Percentiles rank a stretch among this genome's conserved stretches.
Conservation (phyloP, 2,888 invertebrate species). For the Metellina segmentata region DNA sequence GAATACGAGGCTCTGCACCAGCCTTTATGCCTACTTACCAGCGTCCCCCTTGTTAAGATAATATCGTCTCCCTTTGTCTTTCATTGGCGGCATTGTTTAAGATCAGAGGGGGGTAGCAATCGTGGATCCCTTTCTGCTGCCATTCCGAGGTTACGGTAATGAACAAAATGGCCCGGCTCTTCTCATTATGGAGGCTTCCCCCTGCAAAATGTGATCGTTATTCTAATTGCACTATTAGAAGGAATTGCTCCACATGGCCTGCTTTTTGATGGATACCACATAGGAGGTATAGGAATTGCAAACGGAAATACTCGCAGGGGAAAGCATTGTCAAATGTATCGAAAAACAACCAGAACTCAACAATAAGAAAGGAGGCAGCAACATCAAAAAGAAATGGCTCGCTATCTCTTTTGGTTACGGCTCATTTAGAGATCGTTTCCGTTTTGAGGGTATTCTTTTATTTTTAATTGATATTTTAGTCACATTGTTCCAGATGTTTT, state of each 20-base stretch:
- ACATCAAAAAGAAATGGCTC: constrained; percentile 7
- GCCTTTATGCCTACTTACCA: constrained; percentile 59
- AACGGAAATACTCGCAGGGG: constrained; percentile 5
- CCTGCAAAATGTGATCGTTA: constrained; percentile 59
- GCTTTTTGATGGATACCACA: constrained; percentile 6
- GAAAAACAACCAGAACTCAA: constrained; percentile 19
- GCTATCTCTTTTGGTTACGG: constrained; percentile 48
- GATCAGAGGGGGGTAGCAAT: neutral
- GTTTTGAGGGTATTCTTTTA: constrained; percentile 34
- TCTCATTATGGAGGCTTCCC: constrained; percentile 50
- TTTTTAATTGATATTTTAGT: constrained; percentile 63
- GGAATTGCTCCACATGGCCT: constrained; percentile 31
- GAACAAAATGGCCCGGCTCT: constrained; percentile 27
- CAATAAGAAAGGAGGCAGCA: constrained; percentile 11
- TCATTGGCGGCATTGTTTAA: constrained; percentile 65
- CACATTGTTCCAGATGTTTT: constrained; percentile 66
- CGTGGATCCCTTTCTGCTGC: too few relatives aligned
- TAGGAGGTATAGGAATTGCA: neutral
- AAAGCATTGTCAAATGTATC: constrained; percentile 31
- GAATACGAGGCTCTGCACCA: constrained; percentile 30
- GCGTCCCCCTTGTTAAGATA: constrained; percentile 57
- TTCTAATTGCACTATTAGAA: constrained; percentile 63
- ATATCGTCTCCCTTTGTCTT: constrained; percentile 61
- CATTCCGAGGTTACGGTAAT: constrained; percentile 6
- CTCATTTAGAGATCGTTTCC: constrained; percentile 61